Base-by-base conservation (phyloP, 2,888 invertebrate genomes). In the Lasioglossum figueresi region DNA sequence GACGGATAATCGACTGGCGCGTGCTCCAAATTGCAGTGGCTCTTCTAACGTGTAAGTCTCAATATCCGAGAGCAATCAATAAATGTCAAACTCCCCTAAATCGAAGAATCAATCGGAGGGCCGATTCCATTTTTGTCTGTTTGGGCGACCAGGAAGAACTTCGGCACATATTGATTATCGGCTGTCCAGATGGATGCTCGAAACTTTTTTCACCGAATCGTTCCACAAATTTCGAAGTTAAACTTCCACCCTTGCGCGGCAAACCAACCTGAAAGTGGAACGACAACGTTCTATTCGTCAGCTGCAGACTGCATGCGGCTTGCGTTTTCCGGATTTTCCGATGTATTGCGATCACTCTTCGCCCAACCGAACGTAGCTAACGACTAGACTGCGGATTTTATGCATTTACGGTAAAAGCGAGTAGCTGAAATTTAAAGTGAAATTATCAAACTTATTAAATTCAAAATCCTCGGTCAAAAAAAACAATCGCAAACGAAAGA, bases 121-220 rank as follows among this genome's bases (percentile, higher is more conserved):
- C 56, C 52, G 78, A 59, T 48, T 48, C 71, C 63, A 77, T 27
- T 81, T 72, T 48, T 73, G 68, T 37, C 76, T 79, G 73, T 52
- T 59, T 59, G 73, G 75, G 16, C 72, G 66, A 79, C 63, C 56
- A 63, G 45, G 75, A 82, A 76, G 84, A 86, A 89, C 83, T 78
- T 81, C 59, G 70, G 74, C 86, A 76, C 81, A 82, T 87, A 89
- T 89, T 82, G 90, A 90, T 90, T 90, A 90, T 90, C 76, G 87
- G 77, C 82, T 83, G 66, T 87, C 87, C 88, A 88, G 84, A 84
- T 87, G 87, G 81, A 85, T 84, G 84, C 73, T 70, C 31, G 81
- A 84, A 89, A 89, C 84, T 88, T 89, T 89, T 87, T 86, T 87
- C 75, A 66, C 73, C 76, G 52, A 74, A 82, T 75, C 81, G 79